Conservation (phyloP, 2,113 vertebrate genomes). For the Ursus arctos region DNA sequence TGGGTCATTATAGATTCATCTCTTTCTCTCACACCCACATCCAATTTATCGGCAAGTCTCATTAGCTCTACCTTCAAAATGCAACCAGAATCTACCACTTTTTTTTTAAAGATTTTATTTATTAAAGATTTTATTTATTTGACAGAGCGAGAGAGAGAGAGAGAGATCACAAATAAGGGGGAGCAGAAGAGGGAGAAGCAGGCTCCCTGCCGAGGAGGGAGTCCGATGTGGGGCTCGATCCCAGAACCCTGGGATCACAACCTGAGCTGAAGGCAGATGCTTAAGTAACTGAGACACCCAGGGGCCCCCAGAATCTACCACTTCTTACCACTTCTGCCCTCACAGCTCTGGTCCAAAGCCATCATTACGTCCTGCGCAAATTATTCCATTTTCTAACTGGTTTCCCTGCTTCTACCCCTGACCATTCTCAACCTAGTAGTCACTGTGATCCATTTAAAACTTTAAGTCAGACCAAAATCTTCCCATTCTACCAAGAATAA, state of each 20-base stretch:
- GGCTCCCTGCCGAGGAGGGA: too few relatives aligned
- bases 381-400: neutral
- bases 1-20: neutral
- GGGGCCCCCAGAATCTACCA: neutral
- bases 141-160: too few relatives aligned
- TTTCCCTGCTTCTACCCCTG: neutral
- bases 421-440: neutral
- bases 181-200: too few relatives aligned
- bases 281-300: too few relatives aligned
- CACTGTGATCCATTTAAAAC: neutral
- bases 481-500: neutral
- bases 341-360: neutral
- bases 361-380: neutral
- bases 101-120: too few relatives aligned
- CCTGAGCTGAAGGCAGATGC: too few relatives aligned
- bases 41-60: neutral
- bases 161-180: too few relatives aligned
- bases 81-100: neutral
- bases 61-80: neutral
- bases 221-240: too few relatives aligned
- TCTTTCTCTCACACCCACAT: neutral
- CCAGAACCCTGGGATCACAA: too few relatives aligned
- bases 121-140: too few relatives aligned
- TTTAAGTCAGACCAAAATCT: slow-evolving; percentile 25
- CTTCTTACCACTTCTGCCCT: neutral